A percentile compares a stretch with the other conserved stretches of the same genome.
Conservation (phyloP, 2,888 invertebrate species). For the Dasypolia templi region DNA sequence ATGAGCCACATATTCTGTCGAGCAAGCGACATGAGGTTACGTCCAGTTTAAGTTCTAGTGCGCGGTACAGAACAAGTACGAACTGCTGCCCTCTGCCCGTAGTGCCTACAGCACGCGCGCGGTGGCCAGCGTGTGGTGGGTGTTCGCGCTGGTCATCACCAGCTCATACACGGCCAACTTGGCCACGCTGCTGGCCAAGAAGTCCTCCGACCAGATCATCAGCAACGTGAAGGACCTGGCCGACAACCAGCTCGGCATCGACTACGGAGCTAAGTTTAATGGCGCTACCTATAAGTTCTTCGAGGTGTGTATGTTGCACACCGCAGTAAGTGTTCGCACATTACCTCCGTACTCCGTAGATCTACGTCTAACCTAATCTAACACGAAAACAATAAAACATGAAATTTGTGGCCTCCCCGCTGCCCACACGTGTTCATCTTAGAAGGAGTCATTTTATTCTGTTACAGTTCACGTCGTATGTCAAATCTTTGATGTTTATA, state of each 20-base stretch:
- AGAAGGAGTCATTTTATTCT: neutral
- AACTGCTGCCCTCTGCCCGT: slow-evolving; percentile 39
- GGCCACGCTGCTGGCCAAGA: slow-evolving; percentile 96
- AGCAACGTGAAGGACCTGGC: slow-evolving; percentile 95
- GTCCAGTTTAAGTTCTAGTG: neutral
- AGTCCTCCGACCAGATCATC: slow-evolving; percentile 92
- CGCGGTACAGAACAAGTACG: neutral
- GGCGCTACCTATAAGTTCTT: slow-evolving; percentile 98
- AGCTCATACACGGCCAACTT: slow-evolving; percentile 97
- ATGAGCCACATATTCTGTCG: neutral
- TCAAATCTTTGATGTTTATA: neutral
- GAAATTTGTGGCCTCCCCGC: neutral
- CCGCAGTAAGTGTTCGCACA: neutral
- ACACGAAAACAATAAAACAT: neutral
- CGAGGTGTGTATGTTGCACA: slow-evolving; percentile 88
- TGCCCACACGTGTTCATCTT: neutral
- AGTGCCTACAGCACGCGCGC: slow-evolving; percentile 97
- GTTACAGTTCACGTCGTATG: neutral
- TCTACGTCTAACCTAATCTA: neutral
- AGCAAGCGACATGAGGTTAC: neutral
- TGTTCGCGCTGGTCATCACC: slow-evolving; percentile 96
- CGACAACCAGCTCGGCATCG: slow-evolving; percentile 93
- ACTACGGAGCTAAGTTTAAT: slow-evolving; percentile 95
- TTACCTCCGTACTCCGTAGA: too few relatives aligned
- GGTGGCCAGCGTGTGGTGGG: slow-evolving; percentile 96